Conservation (phyloP, 2,113 vertebrate species). For the Eurystomus gularis region DNA sequence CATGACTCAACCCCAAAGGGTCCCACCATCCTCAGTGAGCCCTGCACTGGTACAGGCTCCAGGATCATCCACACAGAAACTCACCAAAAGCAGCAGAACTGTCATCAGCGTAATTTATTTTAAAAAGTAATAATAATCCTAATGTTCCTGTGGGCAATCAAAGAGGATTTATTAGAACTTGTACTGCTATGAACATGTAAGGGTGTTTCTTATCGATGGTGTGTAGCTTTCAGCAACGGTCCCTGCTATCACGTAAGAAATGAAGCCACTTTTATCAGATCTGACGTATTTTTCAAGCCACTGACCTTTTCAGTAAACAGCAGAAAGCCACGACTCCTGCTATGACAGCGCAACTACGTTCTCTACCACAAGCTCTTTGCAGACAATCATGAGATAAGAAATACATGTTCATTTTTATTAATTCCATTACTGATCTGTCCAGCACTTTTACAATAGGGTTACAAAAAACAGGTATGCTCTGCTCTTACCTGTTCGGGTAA, state of each 20-base stretch:
- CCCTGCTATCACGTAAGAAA: neutral
- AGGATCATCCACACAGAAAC: accelerated
- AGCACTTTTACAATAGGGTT: neutral
- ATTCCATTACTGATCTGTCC: neutral
- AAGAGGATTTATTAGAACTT: neutral
- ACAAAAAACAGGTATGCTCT: neutral
- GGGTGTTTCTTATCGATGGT: neutral
- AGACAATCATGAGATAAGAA: neutral
- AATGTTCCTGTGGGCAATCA: neutral
- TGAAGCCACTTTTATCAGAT: neutral
- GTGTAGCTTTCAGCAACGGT: neutral
- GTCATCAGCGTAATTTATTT: neutral
- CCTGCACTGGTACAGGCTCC: neutral
- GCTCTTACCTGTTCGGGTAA: neutral
- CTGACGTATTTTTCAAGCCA: neutral
- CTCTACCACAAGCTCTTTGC: neutral
- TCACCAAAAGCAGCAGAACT: neutral
- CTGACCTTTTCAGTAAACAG: neutral
- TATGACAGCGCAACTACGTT: neutral
- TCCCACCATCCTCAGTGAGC: neutral
- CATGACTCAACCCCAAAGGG: neutral
- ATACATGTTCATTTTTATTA: neutral
- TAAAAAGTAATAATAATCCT: neutral
- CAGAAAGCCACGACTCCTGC: neutral
- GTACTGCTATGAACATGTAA: neutral